Evolutionary conservation across 2,113 vertebrate species (phyloP), one percentile per base, ranked within the genome.

Genomic region (Chaetodon auriga): DNA sequence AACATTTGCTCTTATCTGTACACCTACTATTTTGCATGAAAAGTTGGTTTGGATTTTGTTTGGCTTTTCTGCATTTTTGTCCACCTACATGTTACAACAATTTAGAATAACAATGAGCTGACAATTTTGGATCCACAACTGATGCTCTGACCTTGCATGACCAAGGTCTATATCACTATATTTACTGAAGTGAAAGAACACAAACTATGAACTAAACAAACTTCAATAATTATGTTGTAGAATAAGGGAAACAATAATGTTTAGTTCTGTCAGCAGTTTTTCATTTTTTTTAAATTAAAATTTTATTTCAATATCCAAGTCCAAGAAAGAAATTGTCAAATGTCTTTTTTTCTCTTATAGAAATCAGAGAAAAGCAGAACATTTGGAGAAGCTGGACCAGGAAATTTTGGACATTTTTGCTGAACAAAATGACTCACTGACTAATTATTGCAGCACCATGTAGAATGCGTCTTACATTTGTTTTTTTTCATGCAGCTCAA

Each of bases 21-120:
- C 21, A 75, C 62, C 74, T 82, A 73, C 79, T 82, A 43, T 41
- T 82, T 62, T 58, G 57, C n/a, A 9, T 73, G 74, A 63, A 63
- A 73, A n/a, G n/a, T n/a, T n/a, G n/a, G n/a, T 30, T 30, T 30
- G 30, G 30, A 30, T 30, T 30, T 30, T 3, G 30, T 30, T 30
- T 30, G 30, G 30, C 30, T 30, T 30, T 30, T 30, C 30, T 30
- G 2, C 30, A 30, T 30, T 30, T 30, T 30, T 30, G 30, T 30
- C 30, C 8, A 41, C 5, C 2, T 41, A 41, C 38, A 6, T 41
- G 38, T 41, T 41, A 0, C 13, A 9, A 48, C 25, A 25, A 23
- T 49, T 51, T 11, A 62, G 14, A 55, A n/a, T 3, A 6, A 12
- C 21, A 25, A 16, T 12, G 6, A 15, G 13, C 4, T 43, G 6